Percentiles rank a stretch among this genome's conserved stretches.
These are phyloP conservation scores for Idris sp. DNA, from an alignment of 1,140 invertebrate genomes.

Conservation along the genomic window DNA sequence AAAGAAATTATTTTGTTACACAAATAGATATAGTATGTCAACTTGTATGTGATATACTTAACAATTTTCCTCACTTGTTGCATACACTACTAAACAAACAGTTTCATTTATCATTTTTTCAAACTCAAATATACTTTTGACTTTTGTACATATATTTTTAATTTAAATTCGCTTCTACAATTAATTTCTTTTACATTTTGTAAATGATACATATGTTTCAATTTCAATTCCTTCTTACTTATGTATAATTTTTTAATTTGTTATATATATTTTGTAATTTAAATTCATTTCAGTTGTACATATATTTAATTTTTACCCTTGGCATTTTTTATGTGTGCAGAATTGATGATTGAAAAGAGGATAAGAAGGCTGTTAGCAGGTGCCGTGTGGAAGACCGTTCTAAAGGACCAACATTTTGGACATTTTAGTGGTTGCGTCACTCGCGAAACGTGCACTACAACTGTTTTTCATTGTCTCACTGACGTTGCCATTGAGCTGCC, in stretches of 20 bases:
- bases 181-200: too few relatives aligned
- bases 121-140: too few relatives aligned
- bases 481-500: slow-evolving; percentile 32
- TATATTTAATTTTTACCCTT: slow-evolving; percentile 11
- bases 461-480: slow-evolving; percentile 60
- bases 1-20: too few relatives aligned
- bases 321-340: slow-evolving; percentile 9
- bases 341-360: background rate
- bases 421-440: slow-evolving; percentile 10
- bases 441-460: slow-evolving; percentile 66
- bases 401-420: background rate
- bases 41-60: too few relatives aligned
- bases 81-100: too few relatives aligned
- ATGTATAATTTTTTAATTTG: background rate
- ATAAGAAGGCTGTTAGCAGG: slow-evolving; percentile 3
- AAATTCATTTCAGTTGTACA: background rate
- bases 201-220: too few relatives aligned
- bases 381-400: slow-evolving; percentile 5
- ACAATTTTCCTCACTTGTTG: too few relatives aligned
- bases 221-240: background rate
- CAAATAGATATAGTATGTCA: too few relatives aligned
- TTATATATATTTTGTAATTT: too few relatives aligned
- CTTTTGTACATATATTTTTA: too few relatives aligned
- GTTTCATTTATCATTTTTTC: too few relatives aligned
- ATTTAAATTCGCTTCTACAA: too few relatives aligned